A percentile compares a stretch with the other conserved stretches of the same genome.
These are phyloP conservation scores for Rotaria sp. DNA, from an alignment of 2,888 invertebrate genomes.

Conservation along the genomic window DNA sequence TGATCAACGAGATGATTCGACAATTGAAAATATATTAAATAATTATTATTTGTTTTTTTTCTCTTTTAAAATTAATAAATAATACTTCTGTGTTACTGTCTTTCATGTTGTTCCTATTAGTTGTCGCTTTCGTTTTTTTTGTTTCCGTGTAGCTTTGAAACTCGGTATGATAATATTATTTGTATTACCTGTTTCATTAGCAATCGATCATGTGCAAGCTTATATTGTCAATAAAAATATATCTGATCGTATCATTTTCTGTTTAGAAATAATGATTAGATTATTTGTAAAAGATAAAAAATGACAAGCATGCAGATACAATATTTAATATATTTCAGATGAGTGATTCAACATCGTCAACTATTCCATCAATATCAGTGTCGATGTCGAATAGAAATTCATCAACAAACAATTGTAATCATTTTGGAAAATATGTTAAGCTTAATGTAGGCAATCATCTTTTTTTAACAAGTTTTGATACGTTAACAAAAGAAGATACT, in stretches of 20 bases:
- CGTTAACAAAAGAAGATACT: slow-evolving; percentile 38
- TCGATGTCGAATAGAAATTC: neutral
- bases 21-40: slow-evolving; percentile 74
- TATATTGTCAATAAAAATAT: neutral
- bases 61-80: too few species aligned
- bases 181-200: neutral
- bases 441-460: slow-evolving; percentile 36
- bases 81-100: too few species aligned
- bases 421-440: slow-evolving; percentile 34
- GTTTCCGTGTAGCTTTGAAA: too few species aligned
- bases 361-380: neutral
- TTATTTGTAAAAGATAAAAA: neutral
- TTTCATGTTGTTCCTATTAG: too few species aligned
- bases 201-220: neutral
- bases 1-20: slow-evolving; percentile 75
- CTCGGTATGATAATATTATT: neutral
- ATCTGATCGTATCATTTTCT: neutral
- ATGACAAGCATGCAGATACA: too few species aligned
- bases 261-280: neutral
- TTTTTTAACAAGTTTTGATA: slow-evolving; percentile 34
- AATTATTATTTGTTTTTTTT: too few species aligned
- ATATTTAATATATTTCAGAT: neutral
- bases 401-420: neutral
- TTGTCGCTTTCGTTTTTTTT: too few species aligned
- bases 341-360: neutral